These are phyloP conservation scores for Nycticryphes semicollaris DNA, from an alignment of 2,113 vertebrate species.

Conservation along the genomic window DNA sequence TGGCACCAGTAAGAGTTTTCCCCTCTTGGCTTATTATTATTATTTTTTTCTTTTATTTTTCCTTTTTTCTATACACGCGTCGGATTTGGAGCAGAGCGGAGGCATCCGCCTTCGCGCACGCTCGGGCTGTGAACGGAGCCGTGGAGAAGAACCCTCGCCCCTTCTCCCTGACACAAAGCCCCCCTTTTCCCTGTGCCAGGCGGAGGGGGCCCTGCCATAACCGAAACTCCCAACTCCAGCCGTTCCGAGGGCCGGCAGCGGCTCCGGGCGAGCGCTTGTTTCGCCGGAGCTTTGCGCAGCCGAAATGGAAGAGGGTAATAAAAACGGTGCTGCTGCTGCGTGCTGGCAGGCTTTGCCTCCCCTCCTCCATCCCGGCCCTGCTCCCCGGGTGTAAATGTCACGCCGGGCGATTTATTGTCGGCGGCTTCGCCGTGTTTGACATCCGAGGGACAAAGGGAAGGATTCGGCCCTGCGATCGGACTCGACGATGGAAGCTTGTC, in stretches of 20 bases:
- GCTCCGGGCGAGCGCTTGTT: background rate
- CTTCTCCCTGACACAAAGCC: background rate
- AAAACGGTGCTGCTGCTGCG: slow-evolving; percentile 30
- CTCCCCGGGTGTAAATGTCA: background rate
- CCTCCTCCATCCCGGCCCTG: background rate
- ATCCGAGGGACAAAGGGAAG: background rate
- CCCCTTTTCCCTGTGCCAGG: background rate
- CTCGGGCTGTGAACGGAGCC: background rate
- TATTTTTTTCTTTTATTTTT: background rate
- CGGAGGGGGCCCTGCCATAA: background rate
- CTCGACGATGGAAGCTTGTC: background rate
- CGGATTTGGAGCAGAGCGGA: background rate
- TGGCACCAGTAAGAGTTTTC: too few relatives aligned
- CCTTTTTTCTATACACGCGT: background rate
- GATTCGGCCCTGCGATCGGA: background rate
- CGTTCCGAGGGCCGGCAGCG: background rate
- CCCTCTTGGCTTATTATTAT: background rate
- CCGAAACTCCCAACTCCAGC: background rate
- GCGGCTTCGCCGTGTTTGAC: background rate
- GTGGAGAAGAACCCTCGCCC: background rate
- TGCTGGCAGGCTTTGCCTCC: background rate
- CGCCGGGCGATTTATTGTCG: background rate
- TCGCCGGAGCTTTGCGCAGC: background rate
- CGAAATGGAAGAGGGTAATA: background rate
- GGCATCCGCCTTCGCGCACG: background rate